phyloP scores from a whole-genome alignment of 2,797 vertebrate species.

The Momotus momota region DNA sequence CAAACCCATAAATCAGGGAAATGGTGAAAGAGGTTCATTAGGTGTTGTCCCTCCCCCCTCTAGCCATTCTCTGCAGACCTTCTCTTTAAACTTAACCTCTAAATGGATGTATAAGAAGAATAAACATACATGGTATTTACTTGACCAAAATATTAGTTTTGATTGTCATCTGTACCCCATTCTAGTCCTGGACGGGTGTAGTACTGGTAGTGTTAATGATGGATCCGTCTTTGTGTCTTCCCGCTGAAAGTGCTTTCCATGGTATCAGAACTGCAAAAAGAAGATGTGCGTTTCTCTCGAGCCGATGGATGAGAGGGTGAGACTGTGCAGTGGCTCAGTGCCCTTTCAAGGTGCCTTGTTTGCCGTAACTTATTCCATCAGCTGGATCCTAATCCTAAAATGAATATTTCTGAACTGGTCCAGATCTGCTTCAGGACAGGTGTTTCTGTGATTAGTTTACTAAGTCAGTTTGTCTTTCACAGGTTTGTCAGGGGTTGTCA shows the following conservation, averaged over 20 bases:
- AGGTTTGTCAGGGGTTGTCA: not conserved
- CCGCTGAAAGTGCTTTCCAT: not conserved
- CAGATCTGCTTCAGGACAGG: constrained; percentile 65
- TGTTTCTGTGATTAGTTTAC: constrained; percentile 53
- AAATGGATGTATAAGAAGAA: not conserved
- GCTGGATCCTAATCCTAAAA: not conserved
- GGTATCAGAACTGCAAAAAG: not conserved
- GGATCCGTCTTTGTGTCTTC: not conserved
- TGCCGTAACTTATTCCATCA: constrained; percentile 55
- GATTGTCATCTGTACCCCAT: not conserved
- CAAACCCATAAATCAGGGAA: not conserved
- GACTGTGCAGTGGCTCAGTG: not conserved
- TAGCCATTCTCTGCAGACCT: not conserved
- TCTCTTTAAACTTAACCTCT: not conserved
- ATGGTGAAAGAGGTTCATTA: not conserved
- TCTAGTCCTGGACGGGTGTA: not conserved
- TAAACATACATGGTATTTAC: not conserved
- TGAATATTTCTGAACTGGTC: constrained; percentile 44
- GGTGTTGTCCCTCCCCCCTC: not conserved
- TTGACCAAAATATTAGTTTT: not conserved
- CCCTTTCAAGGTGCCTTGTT: constrained; percentile 13
- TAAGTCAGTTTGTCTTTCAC: not conserved
- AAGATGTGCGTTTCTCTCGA: not conserved
- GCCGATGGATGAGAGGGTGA: not conserved
- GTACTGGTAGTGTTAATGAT: not conserved